These are phyloP conservation scores for Trematomus loennbergii DNA, from an alignment of 2,113 vertebrate genomes.

Conservation along the genomic window DNA sequence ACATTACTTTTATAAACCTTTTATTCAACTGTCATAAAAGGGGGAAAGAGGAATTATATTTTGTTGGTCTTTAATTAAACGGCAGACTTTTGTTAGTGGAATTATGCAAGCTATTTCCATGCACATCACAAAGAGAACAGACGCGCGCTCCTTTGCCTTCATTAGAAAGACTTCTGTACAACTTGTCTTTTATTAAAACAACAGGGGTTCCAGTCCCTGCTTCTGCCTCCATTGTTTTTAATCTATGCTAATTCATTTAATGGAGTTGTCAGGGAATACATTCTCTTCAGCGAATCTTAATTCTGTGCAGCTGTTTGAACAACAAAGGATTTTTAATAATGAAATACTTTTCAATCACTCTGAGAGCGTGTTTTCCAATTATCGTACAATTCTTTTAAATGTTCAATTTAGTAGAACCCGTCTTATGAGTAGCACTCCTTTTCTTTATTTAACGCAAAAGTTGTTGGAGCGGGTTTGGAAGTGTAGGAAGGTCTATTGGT, in stretches of 20 bases:
- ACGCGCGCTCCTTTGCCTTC: slow-evolving; percentile 47
- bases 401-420: slow-evolving; percentile 11
- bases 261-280: slow-evolving; percentile 41
- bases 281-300: slow-evolving; percentile 49
- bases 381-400: not conserved
- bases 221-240: slow-evolving; percentile 65
- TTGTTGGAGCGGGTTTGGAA: not conserved
- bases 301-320: slow-evolving; percentile 56
- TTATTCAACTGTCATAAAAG: slow-evolving; percentile 43
- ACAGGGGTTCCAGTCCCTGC: slow-evolving; percentile 63
- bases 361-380: not conserved
- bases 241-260: slow-evolving; percentile 77
- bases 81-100: slow-evolving; percentile 56
- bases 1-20: slow-evolving; percentile 40
- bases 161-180: slow-evolving; percentile 67
- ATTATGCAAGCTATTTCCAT: slow-evolving; percentile 54
- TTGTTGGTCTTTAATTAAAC: slow-evolving; percentile 58
- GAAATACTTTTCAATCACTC: slow-evolving; percentile 41
- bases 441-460: not conserved
- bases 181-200: slow-evolving; percentile 70
- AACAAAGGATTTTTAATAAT: slow-evolving; percentile 40
- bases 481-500: not conserved
- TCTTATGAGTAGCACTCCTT: not conserved
- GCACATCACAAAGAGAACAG: slow-evolving; percentile 75
- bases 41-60: not conserved